phyloP scores from a whole-genome alignment of 2,797 vertebrate genomes.

The Enteromius paludinosus region DNA sequence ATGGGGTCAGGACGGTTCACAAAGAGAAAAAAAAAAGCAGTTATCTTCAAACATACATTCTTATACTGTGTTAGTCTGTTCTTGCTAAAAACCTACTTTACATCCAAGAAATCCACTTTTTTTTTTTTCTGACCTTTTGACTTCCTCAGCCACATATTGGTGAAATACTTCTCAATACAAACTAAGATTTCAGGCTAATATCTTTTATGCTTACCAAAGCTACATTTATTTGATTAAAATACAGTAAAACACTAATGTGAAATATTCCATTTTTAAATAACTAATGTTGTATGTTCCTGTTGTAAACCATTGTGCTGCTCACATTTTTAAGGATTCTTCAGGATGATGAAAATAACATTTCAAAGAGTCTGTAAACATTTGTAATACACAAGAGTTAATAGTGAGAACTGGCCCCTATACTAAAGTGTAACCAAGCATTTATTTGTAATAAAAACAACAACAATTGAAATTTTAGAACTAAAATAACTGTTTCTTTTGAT shows the following conservation, averaged over 20 bases:
- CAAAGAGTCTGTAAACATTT: neutral
- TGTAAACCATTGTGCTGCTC: neutral
- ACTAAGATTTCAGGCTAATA: neutral
- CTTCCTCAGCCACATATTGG: neutral
- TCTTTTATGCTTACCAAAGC: neutral
- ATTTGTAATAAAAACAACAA: no score
- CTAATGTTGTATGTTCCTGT: neutral
- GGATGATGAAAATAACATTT: neutral
- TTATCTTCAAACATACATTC: conserved; percentile 45
- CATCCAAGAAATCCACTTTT: conserved; percentile 2
- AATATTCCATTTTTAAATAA: neutral
- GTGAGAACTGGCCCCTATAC: no score
- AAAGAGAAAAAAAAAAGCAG: conserved; percentile 52
- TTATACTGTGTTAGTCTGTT: conserved; percentile 44
- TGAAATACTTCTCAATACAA: neutral
- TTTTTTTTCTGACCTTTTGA: conserved; percentile 5
- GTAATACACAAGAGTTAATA: no score
- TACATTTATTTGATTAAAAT: neutral
- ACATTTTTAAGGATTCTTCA: neutral
- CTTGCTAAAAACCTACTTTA: conserved; percentile 33
- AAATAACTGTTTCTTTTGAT: neutral
- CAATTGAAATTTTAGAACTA: neutral
- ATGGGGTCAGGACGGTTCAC: conserved; percentile 55
- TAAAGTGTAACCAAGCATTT: no score
- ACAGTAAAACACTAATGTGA: neutral